Evolutionary conservation across 2,888 invertebrate genomes (phyloP).

Genomic region (Actias luna): DNA sequence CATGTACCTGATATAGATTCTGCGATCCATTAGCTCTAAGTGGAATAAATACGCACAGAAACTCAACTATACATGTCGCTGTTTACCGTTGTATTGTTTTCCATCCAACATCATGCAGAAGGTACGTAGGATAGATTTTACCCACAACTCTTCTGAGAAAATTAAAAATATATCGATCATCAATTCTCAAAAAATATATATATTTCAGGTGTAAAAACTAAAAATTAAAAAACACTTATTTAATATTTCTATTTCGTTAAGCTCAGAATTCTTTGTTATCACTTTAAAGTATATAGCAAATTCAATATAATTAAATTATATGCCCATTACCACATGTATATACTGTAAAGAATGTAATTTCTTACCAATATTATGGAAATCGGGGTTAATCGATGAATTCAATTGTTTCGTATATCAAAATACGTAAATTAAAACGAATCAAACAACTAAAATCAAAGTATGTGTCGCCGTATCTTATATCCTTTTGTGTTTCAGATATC

Average conservation of each 20-base stretch:
- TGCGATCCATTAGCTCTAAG: no score
- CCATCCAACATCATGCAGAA: neutral
- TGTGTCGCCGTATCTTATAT: neutral
- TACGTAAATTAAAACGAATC: neutral
- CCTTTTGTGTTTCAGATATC: slow-evolving; percentile 6
- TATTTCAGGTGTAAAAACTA: neutral
- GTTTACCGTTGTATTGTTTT: neutral
- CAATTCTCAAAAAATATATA: neutral
- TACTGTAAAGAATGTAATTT: no score
- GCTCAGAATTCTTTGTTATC: no score
- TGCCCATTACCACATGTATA: no score
- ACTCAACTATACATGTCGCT: neutral
- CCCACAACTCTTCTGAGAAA: neutral
- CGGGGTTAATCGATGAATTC: no score
- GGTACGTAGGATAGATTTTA: neutral
- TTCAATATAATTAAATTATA: no score
- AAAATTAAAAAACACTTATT: neutral
- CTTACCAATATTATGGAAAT: no score
- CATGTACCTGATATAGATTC: no score
- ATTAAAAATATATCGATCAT: neutral
- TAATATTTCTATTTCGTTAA: no score
- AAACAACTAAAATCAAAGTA: neutral
- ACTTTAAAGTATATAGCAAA: no score
- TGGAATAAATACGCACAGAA: neutral
- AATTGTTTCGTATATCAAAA: no score